Evolutionary conservation across 53 echinoderm and acorn worm genomes (phyloP), one percentile per base, ranked within the genome.

Genomic region (Actinopyga echinites): DNA sequence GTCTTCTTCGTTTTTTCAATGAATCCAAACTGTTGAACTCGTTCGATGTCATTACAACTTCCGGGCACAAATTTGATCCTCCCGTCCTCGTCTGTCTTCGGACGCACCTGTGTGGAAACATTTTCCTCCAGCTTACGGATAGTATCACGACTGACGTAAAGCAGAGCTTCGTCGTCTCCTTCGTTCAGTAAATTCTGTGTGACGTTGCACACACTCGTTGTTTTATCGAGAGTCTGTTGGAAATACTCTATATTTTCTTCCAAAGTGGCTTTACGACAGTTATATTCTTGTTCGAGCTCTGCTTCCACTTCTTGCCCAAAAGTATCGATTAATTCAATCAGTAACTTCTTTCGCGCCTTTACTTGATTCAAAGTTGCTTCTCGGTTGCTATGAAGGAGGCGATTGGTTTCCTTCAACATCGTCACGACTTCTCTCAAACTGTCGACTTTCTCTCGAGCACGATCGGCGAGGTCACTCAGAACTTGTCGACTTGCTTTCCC

Each of bases 171-270:
- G 64, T 99, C 99, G 52, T 99, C 92, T 2, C 94, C 99, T 79
- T 89, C 92, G 23, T 86, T 79, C 36, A 94, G 77, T 3, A 99
- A 87, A 57, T 94, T 93, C 68, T 92, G 94, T 0, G 93, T 90
- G 19, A 99, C 93, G 75, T 92, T 92, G 42, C 94, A 92, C 30
- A 94, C 94, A 45, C 99, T 93, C 56, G 90, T 83, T 5, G 94
- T 94, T 58, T 99, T 94, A 83, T 93, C 99, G 3, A 99, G 79
- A 3, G 90, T 84, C 34, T 92, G 91, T 63, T 92, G 90, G n/a
- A 91, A 64, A 15, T 83, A 81, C 24, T 92, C 92, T n/a, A 88
- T 92, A 43, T 94, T 92, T 30, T 82, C 79, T 42, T 89, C 91
- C 43, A 99, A 75, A 31, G 84, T 89, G 2, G 86, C 53, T 56